Evolutionary conservation across 2,888 invertebrate species (phyloP), one percentile per base, ranked within the genome.

Genomic region (Brassicogethes aeneus): DNA sequence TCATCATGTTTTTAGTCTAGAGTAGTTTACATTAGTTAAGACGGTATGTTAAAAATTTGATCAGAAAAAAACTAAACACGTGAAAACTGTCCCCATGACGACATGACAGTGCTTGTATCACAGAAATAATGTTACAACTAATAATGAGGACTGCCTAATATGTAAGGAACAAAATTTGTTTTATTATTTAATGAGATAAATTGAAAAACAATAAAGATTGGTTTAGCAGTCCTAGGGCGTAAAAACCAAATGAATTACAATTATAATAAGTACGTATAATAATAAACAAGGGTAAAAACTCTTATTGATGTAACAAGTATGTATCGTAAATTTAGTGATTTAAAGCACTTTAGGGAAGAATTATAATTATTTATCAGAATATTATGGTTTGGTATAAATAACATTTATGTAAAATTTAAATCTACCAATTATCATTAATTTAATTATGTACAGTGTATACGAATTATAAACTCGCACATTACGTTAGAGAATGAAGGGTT

Each of bases 281-380:
- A n/a, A n/a, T n/a, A n/a, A n/a, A n/a, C 23, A 23, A 23, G 5
- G 10, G 10, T 23, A 7, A 5, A 23, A 23, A 23, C 10, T 23
- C 5, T 10, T 7, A 45, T 43, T 48, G 46, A 51, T 53, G 47
- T 48, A 50, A 51, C 48, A 48, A 48, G 47, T 52, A 47, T 45
- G 39, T 44, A 41, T 52, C 48, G 46, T 55, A 55, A 55, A 50
- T 56, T 55, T 53, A 56, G 56, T 64, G 60, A 59, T 65, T 63
- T 68, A 68, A 68, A 67, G 68, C 68, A 68, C 68, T 68, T 66
- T 65, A 67, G 68, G 68, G 68, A 67, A 68, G 67, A 67, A 67
- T 66, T 63, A 61, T 61, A 62, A 57, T 61, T 57, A 57, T 57
- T 56, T 57, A 57, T 58, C 53, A 58, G 59, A 62, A 58, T 57